Percentiles rank a stretch among this genome's conserved stretches.
Evolutionary conservation across 2,113 vertebrate species (phyloP).

Genomic region (Isichthys henryi): DNA sequence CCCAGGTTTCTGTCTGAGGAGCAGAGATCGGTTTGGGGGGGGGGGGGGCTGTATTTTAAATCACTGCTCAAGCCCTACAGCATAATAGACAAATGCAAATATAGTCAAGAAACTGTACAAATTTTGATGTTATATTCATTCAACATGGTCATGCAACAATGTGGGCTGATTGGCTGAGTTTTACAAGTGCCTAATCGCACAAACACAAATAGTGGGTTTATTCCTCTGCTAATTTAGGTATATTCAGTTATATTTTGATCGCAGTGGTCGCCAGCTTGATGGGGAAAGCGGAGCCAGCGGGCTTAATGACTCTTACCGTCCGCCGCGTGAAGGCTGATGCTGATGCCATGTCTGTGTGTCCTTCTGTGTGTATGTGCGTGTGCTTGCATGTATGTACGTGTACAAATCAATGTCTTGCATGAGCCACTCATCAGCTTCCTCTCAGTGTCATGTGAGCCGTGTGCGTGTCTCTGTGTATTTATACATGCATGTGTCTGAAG

Average conservation of each 20-base stretch:
- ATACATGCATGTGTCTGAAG: not conserved
- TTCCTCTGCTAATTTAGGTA: not conserved
- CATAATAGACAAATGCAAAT: slow-evolving; percentile 11
- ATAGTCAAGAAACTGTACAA: slow-evolving; percentile 1
- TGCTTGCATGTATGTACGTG: slow-evolving; percentile 9
- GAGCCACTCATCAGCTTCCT: slow-evolving; percentile 35
- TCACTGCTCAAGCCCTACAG: not conserved
- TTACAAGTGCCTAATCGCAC: slow-evolving; percentile 10
- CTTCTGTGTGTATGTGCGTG: slow-evolving; percentile 20
- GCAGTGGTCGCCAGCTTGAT: not conserved
- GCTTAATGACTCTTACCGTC: slow-evolving; percentile 6
- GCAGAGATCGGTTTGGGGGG: not conserved
- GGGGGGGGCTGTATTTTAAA: not conserved
- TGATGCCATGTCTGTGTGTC: slow-evolving; percentile 15
- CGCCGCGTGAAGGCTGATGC: not conserved
- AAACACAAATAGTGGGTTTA: slow-evolving; percentile 1
- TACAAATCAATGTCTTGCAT: slow-evolving; percentile 52
- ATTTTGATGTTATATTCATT: slow-evolving; percentile 17
- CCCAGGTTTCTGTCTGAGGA: slow-evolving; percentile 11
- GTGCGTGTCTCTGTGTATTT: not conserved
- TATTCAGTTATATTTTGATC: not conserved
- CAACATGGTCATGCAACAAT: slow-evolving; percentile 14
- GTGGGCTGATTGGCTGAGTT: not conserved
- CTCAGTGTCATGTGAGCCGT: not conserved
- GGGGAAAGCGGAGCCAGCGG: not conserved